Conservation (phyloP, 1,140 invertebrate genomes). For the Drosophila pseudoananassae region DNA sequence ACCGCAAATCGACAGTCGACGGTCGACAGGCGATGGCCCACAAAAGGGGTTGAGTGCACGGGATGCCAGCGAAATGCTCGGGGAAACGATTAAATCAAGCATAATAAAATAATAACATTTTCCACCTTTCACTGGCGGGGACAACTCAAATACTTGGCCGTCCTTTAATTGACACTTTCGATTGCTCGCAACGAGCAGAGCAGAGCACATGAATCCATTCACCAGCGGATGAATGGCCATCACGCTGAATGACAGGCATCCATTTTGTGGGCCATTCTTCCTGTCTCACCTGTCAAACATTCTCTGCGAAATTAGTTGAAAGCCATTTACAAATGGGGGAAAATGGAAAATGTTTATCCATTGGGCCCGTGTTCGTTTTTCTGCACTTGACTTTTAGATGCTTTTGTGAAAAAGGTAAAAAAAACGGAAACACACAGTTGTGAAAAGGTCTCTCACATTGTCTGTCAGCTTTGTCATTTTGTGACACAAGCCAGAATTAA, state of each 20-base stretch:
- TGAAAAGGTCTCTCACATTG: constrained; percentile 57
- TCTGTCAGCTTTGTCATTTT: constrained; percentile 48
- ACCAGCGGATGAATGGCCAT: constrained; percentile 24
- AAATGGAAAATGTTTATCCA: constrained; percentile 25
- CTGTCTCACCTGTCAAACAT: constrained; percentile 57
- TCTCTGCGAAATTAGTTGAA: constrained; percentile 69
- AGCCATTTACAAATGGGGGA: constrained; percentile 50
- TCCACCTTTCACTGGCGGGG: constrained; percentile 10
- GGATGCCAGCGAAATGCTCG: neutral
- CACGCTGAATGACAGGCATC: constrained; percentile 39
- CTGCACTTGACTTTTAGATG: constrained; percentile 15
- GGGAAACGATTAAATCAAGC: constrained; percentile 66
- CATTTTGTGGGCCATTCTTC: constrained; percentile 35
- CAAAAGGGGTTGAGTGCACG: neutral
- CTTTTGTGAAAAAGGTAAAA: constrained; percentile 22
- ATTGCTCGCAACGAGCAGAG: constrained; percentile 39
- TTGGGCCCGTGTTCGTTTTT: constrained; percentile 16
- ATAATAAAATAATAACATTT: constrained; percentile 69
- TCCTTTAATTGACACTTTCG: constrained; percentile 76
- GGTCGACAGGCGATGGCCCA: neutral
- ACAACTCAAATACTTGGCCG: constrained; percentile 47
- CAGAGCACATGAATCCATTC: constrained; percentile 4
- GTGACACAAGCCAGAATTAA: constrained; percentile 50
- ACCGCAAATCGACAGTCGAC: constrained; percentile 53
- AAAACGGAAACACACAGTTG: constrained; percentile 12